Base-by-base conservation (phyloP, 2,113 vertebrate genomes). In the Columbina picui region DNA sequence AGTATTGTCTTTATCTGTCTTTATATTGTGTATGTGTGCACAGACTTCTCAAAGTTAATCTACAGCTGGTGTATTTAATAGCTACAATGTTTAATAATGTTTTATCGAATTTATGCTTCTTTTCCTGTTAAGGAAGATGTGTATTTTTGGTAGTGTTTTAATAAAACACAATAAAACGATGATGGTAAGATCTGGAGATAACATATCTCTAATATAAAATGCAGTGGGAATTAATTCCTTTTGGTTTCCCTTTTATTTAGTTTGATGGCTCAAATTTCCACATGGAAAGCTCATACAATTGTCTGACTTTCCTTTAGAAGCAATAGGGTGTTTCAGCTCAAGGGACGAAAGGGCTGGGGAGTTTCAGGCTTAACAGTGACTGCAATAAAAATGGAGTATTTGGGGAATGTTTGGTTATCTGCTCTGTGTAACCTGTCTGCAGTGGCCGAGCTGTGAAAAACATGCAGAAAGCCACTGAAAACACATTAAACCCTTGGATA, bases 31-130 rank as follows among this genome's bases (percentile, higher is more conserved):
- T 84, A 1, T 75, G 39, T 71, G 80, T 6, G 34, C 69, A 59
- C 38, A 89, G 71, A 59, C 29, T 89, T 67, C 52, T 81, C 30
- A 61, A 77, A 92, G 45, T 76, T 91, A 89, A 90, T 95, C 63
- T 91, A 60, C 53, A 73, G 8, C 39, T 89, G 20, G 8, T 82
- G 36, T 82, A 34, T 87, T 93, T 83, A 77, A 61, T 79, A 85
- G 45, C 45, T 76, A 76, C 65, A 69, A 13, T 76, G 26, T 22
- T 89, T 94, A 93, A 55, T 20, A 87, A 68, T 19, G 76, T 91
- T 94, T 94, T 93, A 89, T 89, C 26, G 7, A 8, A 13, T 85
- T 90, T 80, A 26, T 53, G 7, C 47, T 91, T 89, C 30, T 60
- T 78, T 73, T 85, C 55, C 71, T 91, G 7, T 82, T 89, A 95